Conservation (phyloP, 2,113 vertebrate species). For the Cavia aperea region DNA sequence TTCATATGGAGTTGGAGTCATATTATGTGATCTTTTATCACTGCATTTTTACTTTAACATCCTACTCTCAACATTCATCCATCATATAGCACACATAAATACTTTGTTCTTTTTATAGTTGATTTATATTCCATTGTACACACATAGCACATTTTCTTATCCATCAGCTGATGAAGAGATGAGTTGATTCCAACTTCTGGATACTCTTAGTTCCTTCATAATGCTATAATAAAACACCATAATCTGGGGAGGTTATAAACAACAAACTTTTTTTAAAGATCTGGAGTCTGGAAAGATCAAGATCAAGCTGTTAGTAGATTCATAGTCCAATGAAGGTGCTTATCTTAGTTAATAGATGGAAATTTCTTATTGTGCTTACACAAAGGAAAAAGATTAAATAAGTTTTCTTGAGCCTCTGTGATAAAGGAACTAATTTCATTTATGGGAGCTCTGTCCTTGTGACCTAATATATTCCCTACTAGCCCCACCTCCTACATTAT, state of each 20-base stretch:
- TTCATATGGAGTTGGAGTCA: neutral
- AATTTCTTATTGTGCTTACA: neutral
- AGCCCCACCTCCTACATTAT: neutral
- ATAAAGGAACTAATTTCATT: neutral
- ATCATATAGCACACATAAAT: neutral
- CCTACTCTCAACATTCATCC: neutral
- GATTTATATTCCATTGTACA: neutral
- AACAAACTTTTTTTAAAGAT: neutral
- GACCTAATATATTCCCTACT: neutral
- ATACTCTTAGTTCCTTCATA: neutral
- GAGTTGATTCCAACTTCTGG: neutral
- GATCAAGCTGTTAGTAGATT: neutral
- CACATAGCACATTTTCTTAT: neutral
- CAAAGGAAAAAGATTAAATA: neutral
- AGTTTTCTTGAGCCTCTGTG: neutral
- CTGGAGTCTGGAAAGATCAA: neutral
- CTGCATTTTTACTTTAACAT: neutral
- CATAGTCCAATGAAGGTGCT: neutral
- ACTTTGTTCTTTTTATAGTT: neutral
- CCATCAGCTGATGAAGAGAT: neutral
- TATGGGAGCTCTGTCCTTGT: neutral
- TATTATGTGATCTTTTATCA: neutral
- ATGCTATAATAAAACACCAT: neutral
- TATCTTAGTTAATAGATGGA: neutral
- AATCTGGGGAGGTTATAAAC: neutral